phyloP scores from a whole-genome alignment of 2,797 vertebrate species.

The Tauraco hartlaubi region DNA sequence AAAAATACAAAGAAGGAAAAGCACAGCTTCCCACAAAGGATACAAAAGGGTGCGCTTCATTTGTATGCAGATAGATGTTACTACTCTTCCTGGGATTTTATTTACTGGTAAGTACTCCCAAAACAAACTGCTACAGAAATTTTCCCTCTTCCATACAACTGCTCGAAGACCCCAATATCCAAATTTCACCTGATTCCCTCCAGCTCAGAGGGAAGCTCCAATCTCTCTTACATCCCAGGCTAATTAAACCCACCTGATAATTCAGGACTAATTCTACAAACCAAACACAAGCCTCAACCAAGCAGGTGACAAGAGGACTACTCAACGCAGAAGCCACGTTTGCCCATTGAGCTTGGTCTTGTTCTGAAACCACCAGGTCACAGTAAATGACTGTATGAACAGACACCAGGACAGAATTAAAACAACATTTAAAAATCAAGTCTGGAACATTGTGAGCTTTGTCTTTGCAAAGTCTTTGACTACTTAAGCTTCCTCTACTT shows the following conservation, averaged over 20 bases:
- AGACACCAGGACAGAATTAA: background rate
- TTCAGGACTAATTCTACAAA: background rate
- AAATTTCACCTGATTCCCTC: background rate
- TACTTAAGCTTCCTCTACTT: background rate
- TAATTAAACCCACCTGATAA: background rate
- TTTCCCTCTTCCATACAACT: background rate
- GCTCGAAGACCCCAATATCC: background rate
- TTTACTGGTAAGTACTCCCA: background rate
- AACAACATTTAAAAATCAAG: background rate
- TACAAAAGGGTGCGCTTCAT: background rate
- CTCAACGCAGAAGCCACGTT: accelerated
- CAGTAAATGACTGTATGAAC: background rate
- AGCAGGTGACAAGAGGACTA: too few species aligned
- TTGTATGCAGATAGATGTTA: background rate
- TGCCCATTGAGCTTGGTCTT: background rate
- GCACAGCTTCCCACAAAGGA: background rate
- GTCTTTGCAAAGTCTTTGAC: background rate
- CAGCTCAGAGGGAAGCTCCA: background rate
- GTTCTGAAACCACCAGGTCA: background rate
- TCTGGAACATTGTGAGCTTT: background rate
- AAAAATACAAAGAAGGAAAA: background rate
- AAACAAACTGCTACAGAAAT: background rate
- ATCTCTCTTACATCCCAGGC: too few species aligned
- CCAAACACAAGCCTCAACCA: background rate
- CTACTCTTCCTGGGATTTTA: background rate